Evolutionary conservation across 2,888 invertebrate species (phyloP), one percentile per base, ranked within the genome.

Genomic region (Drosophila mercatorum): DNA sequence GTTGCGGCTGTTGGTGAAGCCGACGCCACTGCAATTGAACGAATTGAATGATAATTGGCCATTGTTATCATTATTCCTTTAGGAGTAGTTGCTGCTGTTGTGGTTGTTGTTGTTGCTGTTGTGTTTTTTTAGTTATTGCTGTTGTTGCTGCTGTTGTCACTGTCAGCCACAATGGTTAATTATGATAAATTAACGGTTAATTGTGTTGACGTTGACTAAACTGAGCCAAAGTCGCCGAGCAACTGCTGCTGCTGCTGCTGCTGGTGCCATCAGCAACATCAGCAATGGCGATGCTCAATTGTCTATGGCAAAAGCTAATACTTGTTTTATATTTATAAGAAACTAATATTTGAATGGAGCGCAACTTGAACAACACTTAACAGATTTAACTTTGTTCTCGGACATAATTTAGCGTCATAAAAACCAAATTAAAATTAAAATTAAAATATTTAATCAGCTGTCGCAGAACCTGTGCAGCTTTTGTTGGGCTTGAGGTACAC

Each of bases 41-140:
- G 83, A 85, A 85, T 89, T 88, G 88, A 87, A 80, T 84, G 89
- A 87, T 87, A 90, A 87, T 90, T 90, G 87, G 87, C 84, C 74
- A 90, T 87, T 87, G 90, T 87, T 86, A 87, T 64, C 87, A 69
- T 66, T 68, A 68, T 76, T 64, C 38, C 36, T 61, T 28, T 38
- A 47, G 46, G 28, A n/a, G 44, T 34, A 7, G 34, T 4, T 57
- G 43, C 10, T 44, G 44, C n/a, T 43, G 17, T 5, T 17, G 4
- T 3, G 17, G 43, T 44, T 22, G 44, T 44, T 44, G 44, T 4
- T 38, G 38, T 12, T 34, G 34, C 5, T 53, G 47, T 41, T 46
- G 31, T 49, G 49, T 55, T 59, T 22, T 59, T 22, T 22, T 17
- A 53, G 22, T 5, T 52, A 51, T 56, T 43, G 56, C 55, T 22